Conservation (phyloP, 2,797 vertebrate species). For the Synanceia verrucosa region DNA sequence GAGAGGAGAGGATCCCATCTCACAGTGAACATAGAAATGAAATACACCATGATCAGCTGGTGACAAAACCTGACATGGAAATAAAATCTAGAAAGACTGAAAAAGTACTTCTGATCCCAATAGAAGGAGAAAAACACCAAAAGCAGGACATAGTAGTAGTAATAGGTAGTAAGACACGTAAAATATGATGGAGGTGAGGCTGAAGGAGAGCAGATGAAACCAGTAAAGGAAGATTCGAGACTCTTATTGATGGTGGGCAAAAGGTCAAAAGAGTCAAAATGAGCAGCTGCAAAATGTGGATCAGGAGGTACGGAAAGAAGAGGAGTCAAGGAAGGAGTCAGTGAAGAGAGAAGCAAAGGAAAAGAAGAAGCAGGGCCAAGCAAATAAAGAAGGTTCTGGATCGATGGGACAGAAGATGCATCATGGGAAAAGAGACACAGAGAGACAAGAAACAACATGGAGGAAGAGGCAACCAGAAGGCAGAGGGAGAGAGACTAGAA, state of each 20-base stretch:
- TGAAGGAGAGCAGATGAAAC: background rate
- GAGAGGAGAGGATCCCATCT: no score
- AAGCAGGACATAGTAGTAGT: background rate
- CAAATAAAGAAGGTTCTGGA: background rate
- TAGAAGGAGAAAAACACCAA: background rate
- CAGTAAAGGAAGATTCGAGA: background rate
- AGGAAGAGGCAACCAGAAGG: no score
- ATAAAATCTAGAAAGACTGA: no score
- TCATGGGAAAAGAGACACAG: no score
- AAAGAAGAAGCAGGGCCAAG: background rate
- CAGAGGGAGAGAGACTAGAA: no score
- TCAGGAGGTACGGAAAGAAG: background rate
- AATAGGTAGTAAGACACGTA: background rate
- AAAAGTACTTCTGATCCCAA: no score
- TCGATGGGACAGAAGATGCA: background rate
- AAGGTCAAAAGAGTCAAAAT: background rate
- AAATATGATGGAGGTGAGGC: rapidly evolving
- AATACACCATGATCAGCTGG: no score
- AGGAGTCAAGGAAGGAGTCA: rapidly evolving
- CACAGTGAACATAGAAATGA: background rate
- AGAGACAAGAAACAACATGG: no score
- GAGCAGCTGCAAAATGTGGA: background rate
- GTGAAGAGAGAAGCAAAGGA: background rate
- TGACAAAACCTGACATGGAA: background rate
- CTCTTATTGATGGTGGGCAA: background rate